Percentiles rank a stretch among this genome's conserved stretches.
Evolutionary conservation across 2,113 vertebrate genomes (phyloP).

Genomic region (Entomyzon cyanotis): DNA sequence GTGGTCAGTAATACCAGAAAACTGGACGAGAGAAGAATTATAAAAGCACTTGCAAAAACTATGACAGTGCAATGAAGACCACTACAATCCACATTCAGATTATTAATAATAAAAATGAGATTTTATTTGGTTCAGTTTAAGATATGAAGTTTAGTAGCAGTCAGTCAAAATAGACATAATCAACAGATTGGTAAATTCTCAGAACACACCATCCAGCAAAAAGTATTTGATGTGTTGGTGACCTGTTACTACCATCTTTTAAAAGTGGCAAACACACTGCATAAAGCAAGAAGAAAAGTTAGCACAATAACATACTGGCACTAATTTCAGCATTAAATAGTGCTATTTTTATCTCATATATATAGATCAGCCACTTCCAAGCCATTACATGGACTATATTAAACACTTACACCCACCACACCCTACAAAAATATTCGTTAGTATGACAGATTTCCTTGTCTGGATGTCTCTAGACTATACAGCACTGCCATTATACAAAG

Average conservation of each 20-base stretch:
- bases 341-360: not conserved
- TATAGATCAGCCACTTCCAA: not conserved
- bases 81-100: not conserved
- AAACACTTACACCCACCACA: not conserved
- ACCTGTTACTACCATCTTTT: not conserved
- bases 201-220: not conserved
- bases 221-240: not conserved
- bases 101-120: not conserved
- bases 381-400: not conserved
- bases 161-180: not conserved
- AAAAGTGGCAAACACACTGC: not conserved
- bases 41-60: not conserved
- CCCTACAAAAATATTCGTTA: not conserved
- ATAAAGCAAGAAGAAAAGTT: not conserved
- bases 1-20: not conserved
- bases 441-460: constrained; percentile 14
- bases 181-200: not conserved
- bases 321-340: not conserved
- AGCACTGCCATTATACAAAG: not conserved
- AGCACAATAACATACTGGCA: not conserved
- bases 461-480: not conserved
- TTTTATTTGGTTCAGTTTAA: no score
- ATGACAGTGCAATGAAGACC: not conserved
- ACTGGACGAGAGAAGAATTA: not conserved
- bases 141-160: not conserved